Base-by-base conservation (phyloP, 2,797 vertebrate species). In the Falco naumanni region DNA sequence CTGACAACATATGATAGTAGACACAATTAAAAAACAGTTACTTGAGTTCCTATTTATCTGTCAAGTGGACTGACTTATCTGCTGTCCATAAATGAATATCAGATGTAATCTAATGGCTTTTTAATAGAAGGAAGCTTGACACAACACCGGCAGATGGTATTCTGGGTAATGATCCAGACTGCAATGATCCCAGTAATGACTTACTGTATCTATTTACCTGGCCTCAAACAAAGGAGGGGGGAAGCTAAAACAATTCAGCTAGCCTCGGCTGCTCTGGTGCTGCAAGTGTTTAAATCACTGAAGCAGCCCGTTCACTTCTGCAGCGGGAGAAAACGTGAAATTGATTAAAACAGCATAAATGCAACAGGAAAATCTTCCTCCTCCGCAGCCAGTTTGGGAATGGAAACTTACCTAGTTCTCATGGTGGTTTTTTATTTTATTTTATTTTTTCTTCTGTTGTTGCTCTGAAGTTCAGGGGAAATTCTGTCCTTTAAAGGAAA, bases 151-250 rank as follows among this genome's bases (percentile, higher is more conserved):
- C 90, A 97, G 91, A 92, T 95, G 65, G 92, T 79, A 97, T 96
- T 97, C 75, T 97, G 83, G 91, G 92, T 98, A 97, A 98, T 94
- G 87, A 95, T 92, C 90, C 95, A 96, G 93, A 33, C 61, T 90
- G 87, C 76, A 94, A 93, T 80, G 91, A 96, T 95, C 96, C 96
- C 89, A 94, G 76, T 96, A 97, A 97, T 91, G 94, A 94, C 74
- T 97, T 97, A 79, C 41, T 69, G 70, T 96, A 97, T 94, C 78
- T 97, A 85, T 97, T 97, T 97, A 97, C 93, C 89, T 97, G 93
- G 53, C 31, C 88, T 88, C 80, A 95, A 94, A 96, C 66, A 96
- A 96, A 97, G 51, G 5, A 31, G 25, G 34, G 22, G 24, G 1
- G 3, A 25, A 41, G 11, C n/a, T 78, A 72, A 82, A 84, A 88